These are phyloP conservation scores for Neopipo cinnamomea DNA, from an alignment of 2,113 vertebrate species.

Conservation along the genomic window DNA sequence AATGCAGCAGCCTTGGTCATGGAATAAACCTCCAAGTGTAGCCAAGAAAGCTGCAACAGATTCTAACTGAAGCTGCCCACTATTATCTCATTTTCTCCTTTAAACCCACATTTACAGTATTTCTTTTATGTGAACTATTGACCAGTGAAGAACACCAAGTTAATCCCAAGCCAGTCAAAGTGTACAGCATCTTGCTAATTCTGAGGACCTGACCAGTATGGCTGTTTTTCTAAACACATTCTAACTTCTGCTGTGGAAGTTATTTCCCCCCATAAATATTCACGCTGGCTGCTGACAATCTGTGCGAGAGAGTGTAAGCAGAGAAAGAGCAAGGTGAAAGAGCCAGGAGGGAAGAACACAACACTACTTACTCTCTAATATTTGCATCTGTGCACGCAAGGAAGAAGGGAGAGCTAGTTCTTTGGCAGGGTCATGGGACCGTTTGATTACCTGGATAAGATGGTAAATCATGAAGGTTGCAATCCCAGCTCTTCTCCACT, in stretches of 20 bases:
- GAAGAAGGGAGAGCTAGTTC: background rate
- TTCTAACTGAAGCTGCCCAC: background rate
- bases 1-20: background rate
- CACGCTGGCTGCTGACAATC: background rate
- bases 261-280: background rate
- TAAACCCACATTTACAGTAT: background rate
- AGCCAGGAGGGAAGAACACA: background rate
- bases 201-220: background rate
- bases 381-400: background rate
- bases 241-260: background rate
- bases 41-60: background rate
- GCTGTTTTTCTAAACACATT: background rate
- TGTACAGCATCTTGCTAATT: background rate
- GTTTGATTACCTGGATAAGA: slow-evolving; percentile 88
- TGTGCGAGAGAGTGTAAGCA: background rate
- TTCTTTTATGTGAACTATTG: background rate
- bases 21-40: background rate
- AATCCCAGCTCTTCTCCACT: slow-evolving; percentile 95
- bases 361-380: background rate
- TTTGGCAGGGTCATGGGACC: background rate
- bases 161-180: background rate
- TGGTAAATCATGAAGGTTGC: slow-evolving; percentile 99
- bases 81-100: background rate
- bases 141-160: background rate
- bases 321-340: background rate